These are phyloP conservation scores for Panurus biarmicus DNA, from an alignment of 2,113 vertebrate genomes.

Conservation along the genomic window DNA sequence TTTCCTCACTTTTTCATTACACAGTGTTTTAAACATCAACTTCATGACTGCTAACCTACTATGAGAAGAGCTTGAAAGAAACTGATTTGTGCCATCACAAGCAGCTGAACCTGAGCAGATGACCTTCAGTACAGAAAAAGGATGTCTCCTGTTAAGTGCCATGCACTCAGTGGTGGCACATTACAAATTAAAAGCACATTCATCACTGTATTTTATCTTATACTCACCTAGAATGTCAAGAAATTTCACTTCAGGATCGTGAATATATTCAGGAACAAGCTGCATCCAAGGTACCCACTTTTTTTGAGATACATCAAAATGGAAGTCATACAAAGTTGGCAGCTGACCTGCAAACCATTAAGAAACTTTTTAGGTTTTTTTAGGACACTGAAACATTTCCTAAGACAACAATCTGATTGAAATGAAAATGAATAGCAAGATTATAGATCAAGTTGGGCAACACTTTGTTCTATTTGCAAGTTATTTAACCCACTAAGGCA, in stretches of 20 bases:
- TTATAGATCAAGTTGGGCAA: neutral
- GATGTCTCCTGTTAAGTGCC: neutral
- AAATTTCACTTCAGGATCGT: slow-evolving; percentile 78
- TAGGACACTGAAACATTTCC: neutral
- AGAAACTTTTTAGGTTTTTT: neutral
- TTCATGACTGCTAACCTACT: neutral
- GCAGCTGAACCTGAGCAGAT: neutral
- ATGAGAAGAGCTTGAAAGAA: neutral
- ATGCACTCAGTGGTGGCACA: neutral
- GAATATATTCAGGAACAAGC: slow-evolving; percentile 82
- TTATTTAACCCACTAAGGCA: neutral
- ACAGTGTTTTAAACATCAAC: neutral
- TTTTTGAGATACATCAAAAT: slow-evolving; percentile 77
- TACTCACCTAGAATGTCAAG: slow-evolving; percentile 87
- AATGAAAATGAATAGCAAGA: neutral
- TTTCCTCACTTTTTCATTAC: neutral
- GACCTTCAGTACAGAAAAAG: neutral
- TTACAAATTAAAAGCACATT: neutral
- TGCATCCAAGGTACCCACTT: slow-evolving; percentile 88
- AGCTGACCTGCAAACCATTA: slow-evolving; percentile 74
- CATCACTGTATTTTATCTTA: neutral
- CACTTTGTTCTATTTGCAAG: neutral
- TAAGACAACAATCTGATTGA: neutral
- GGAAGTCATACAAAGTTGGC: slow-evolving; percentile 89
- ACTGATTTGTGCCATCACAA: neutral